Conservation (phyloP, 2,888 invertebrate genomes). For the Hypercompe scribonia region DNA sequence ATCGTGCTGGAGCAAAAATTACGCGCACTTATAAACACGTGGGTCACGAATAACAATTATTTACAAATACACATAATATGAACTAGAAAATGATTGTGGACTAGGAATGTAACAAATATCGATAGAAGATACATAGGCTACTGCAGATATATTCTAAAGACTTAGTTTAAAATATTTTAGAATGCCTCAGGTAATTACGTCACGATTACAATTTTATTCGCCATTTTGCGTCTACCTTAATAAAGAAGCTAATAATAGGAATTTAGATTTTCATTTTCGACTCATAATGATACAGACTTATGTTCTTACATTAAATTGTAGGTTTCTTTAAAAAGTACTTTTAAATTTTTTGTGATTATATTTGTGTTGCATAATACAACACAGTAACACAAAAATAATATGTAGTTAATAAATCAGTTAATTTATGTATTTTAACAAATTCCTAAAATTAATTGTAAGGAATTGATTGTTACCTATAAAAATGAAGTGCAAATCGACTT, state of each 20-base stretch:
- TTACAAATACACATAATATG: constrained; percentile 33
- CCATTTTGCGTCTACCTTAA: neutral
- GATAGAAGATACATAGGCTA: constrained; percentile 18
- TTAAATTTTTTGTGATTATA: too few relatives aligned
- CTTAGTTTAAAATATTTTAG: too few relatives aligned
- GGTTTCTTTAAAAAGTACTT: too few relatives aligned
- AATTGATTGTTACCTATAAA: too few relatives aligned
- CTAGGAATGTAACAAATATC: constrained; percentile 28
- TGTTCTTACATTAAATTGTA: too few relatives aligned
- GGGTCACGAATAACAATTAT: constrained; percentile 67
- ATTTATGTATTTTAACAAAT: too few relatives aligned
- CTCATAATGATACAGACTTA: too few relatives aligned
- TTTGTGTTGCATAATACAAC: too few relatives aligned
- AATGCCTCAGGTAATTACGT: too few relatives aligned
- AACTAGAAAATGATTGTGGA: constrained; percentile 15
- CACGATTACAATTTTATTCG: neutral
- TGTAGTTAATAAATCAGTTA: too few relatives aligned
- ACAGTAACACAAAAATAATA: too few relatives aligned
- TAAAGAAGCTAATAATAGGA: neutral
- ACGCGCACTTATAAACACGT: constrained; percentile 39
- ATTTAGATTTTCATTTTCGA: too few relatives aligned
- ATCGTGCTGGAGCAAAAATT: constrained; percentile 41
- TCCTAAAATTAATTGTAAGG: neutral
- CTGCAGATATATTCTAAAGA: neutral
- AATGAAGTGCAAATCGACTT: neutral